Base-by-base conservation (phyloP, 1,140 invertebrate species). In the Drosophila kikkawai region DNA sequence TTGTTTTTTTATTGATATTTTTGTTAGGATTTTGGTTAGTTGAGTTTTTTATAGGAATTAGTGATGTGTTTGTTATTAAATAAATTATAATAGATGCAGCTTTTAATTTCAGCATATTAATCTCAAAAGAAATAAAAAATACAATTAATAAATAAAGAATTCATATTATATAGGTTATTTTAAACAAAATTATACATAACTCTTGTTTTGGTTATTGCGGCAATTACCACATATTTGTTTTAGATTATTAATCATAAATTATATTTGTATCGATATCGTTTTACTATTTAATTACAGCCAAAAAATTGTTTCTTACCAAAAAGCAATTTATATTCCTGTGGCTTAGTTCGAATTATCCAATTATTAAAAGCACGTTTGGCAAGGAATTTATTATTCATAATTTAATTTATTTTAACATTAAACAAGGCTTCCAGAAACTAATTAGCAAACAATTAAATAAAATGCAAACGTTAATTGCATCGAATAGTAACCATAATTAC, bases 381-480 rank as follows among this genome's bases (percentile, higher is more conserved):
- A 15, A 39, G 39, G 5, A 11, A 37, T 55, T 55, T 37, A 37
- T 37, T 55, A 55, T 55, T 55, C 51, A 55, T 37, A 13, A 55
- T 19, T 37, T 37, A 55, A 55, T 55, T 37, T 55, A 9, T 11
- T 55, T 55, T 37, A 9, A 37, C 22, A 37, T 55, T 22, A 36
- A 19, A 15, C 13, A 26, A 36, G 34, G 32, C 50, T 53, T 19
- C 17, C 32, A 15, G 6, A 53, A 36, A 53, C 34, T 36, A 53
- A 37, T 53, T 53, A 53, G 34, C 32, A 7, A 53, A 9, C 12
- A 53, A 36, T 36, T 36, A 8, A 13, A 36, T 36, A 4, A 53
- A 36, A 53, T 13, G 17, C 29, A 36, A 53, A 8, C 17, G 17
- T 19, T 13, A 19, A 36, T 53, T 36, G 12, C 13, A 53, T 53